phyloP scores from a whole-genome alignment of 1,140 invertebrate genomes.

The Adelges cooleyi region DNA sequence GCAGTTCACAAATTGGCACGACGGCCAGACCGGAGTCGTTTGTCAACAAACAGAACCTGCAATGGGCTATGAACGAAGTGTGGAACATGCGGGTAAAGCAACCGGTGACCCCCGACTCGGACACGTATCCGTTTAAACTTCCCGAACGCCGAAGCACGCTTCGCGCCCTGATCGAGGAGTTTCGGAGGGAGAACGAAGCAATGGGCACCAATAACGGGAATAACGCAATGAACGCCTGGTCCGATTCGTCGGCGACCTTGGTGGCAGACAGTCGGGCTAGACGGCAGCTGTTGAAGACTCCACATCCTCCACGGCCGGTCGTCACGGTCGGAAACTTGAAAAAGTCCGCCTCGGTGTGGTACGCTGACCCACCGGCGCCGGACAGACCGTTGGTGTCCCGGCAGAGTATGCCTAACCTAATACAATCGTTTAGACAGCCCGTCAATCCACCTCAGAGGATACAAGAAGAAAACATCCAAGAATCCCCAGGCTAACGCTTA shows the following conservation, averaged over 20 bases:
- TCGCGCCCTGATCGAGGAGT: conserved; percentile 8
- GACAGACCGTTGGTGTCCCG: background rate
- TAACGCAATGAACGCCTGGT: no score
- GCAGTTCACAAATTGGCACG: conserved; percentile 6
- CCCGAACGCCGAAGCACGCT: conserved; percentile 11
- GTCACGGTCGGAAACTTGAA: background rate
- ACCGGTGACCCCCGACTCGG: background rate
- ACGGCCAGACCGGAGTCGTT: background rate
- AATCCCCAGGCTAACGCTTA: no score
- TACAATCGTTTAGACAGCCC: no score
- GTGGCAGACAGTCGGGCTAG: background rate
- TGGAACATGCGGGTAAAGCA: background rate
- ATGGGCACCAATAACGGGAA: no score
- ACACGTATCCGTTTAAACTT: background rate
- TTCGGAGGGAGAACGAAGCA: background rate
- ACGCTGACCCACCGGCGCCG: background rate
- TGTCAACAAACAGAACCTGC: conserved; percentile 9
- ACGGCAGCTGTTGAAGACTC: background rate
- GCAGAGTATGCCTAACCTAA: background rate
- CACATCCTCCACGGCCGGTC: background rate
- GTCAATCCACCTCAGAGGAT: no score
- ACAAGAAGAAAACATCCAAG: no score
- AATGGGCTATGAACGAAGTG: conserved; percentile 22
- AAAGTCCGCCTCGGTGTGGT: conserved; percentile 16
- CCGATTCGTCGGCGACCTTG: background rate